phyloP scores from a whole-genome alignment of 2,113 vertebrate species.

The Shinisaurus crocodilurus region DNA sequence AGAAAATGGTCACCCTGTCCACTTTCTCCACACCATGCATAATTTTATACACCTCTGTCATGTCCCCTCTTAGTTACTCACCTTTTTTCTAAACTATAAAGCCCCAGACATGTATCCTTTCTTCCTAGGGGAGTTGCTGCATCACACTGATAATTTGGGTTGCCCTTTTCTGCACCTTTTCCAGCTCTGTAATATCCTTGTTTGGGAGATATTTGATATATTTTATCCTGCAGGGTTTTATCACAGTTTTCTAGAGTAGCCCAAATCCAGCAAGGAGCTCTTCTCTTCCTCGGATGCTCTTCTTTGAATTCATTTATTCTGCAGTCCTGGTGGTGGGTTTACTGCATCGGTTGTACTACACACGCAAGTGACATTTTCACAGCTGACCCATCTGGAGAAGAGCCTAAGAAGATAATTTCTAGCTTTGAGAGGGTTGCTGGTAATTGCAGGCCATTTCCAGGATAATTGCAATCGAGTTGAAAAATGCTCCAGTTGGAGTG shows the following conservation, averaged over 20 bases:
- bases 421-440: constrained; percentile 83
- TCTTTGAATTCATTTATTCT: constrained; percentile 8
- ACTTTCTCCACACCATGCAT: not conserved
- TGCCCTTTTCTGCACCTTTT: not conserved
- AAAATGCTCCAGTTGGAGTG: constrained; percentile 83
- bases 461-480: constrained; percentile 87
- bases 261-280: not conserved
- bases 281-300: constrained; percentile 14
- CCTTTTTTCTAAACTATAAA: not conserved
- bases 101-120: not conserved
- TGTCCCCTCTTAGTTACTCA: too few species aligned
- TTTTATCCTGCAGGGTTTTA: not conserved
- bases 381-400: constrained; percentile 86
- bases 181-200: not conserved
- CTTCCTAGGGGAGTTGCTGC: not conserved
- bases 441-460: constrained; percentile 94
- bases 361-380: constrained; percentile 70
- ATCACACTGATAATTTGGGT: not conserved
- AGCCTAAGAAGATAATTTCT: constrained; percentile 89
- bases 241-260: not conserved
- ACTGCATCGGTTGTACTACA: constrained; percentile 46
- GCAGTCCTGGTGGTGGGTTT: constrained; percentile 6
- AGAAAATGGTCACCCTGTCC: not conserved
- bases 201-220: not conserved
- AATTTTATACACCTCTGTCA: not conserved